Evolutionary conservation across 2,888 invertebrate genomes (phyloP).

Genomic region (Cerastoderma edule): DNA sequence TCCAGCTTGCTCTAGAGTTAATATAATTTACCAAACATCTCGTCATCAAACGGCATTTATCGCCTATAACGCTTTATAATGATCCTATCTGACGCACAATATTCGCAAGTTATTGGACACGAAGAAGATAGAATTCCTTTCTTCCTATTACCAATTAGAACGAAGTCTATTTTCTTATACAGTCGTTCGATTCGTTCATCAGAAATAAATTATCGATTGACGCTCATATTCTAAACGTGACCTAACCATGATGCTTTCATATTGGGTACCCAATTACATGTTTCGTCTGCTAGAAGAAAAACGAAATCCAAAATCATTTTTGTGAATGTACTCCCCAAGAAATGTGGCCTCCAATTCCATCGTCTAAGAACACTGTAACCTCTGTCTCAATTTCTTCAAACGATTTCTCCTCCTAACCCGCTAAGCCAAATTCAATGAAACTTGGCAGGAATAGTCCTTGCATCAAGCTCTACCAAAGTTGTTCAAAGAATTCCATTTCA

Average conservation of each 20-base stretch:
- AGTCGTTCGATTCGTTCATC: slow-evolving; percentile 5
- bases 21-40: slow-evolving; percentile 16
- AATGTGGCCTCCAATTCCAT: neutral
- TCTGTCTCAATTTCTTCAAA: too few relatives aligned
- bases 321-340: neutral
- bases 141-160: neutral
- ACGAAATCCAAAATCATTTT: slow-evolving; percentile 4
- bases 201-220: neutral
- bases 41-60: slow-evolving; percentile 12
- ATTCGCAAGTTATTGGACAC: neutral
- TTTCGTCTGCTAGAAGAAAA: slow-evolving; percentile 15
- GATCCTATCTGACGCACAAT: slow-evolving; percentile 14
- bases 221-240: neutral
- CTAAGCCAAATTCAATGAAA: too few relatives aligned
- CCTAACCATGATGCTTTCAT: slow-evolving; percentile 3
- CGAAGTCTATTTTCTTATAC: neutral
- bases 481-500: too few relatives aligned
- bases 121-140: neutral
- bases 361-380: neutral
- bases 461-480: too few relatives aligned
- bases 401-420: too few relatives aligned
- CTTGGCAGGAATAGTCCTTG: too few relatives aligned
- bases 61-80: slow-evolving; percentile 14
- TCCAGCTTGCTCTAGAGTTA: slow-evolving; percentile 5
- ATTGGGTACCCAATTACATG: slow-evolving; percentile 1